Conservation (phyloP, 2,888 invertebrate species). For the Aradus depressus region DNA sequence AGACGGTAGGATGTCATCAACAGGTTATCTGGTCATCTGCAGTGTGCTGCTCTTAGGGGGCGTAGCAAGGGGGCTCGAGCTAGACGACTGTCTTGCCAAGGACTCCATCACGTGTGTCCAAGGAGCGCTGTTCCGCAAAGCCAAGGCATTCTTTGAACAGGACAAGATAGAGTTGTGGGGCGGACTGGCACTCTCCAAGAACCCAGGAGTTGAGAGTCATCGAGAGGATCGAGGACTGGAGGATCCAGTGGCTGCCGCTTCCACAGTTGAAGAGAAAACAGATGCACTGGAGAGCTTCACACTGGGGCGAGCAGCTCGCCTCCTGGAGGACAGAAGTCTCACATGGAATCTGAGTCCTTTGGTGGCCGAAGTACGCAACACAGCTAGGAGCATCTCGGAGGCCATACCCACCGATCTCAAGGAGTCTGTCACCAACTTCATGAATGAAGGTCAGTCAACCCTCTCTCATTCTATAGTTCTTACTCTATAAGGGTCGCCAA, state of each 20-base stretch:
- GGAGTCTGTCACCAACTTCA: slow-evolving; percentile 43
- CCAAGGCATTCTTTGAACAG: slow-evolving; percentile 47
- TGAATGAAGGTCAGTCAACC: slow-evolving; percentile 49
- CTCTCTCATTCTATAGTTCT: no score
- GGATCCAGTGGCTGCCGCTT: slow-evolving; percentile 35
- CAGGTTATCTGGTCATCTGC: no score
- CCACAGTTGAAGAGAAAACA: slow-evolving; percentile 43
- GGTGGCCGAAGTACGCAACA: slow-evolving; percentile 36
- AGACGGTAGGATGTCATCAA: no score
- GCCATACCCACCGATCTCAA: slow-evolving; percentile 46
- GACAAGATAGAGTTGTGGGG: slow-evolving; percentile 45
- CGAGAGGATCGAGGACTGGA: slow-evolving; percentile 41
- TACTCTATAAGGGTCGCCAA: no score
- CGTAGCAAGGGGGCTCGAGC: slow-evolving; percentile 1
- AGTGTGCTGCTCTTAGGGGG: slow-evolving; percentile 6
- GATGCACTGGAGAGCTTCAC: slow-evolving; percentile 47
- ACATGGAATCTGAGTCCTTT: slow-evolving; percentile 41
- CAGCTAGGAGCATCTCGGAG: slow-evolving; percentile 41
- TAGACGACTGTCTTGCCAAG: slow-evolving; percentile 45
- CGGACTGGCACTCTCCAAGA: slow-evolving; percentile 39
- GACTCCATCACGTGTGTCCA: slow-evolving; percentile 55
- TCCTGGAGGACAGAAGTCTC: slow-evolving; percentile 46
- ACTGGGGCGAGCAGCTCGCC: slow-evolving; percentile 41
- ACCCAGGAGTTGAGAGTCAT: slow-evolving; percentile 39
- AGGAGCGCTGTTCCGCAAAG: slow-evolving; percentile 43